phyloP scores from a whole-genome alignment of 2,113 vertebrate species.

The Pedetes capensis region DNA sequence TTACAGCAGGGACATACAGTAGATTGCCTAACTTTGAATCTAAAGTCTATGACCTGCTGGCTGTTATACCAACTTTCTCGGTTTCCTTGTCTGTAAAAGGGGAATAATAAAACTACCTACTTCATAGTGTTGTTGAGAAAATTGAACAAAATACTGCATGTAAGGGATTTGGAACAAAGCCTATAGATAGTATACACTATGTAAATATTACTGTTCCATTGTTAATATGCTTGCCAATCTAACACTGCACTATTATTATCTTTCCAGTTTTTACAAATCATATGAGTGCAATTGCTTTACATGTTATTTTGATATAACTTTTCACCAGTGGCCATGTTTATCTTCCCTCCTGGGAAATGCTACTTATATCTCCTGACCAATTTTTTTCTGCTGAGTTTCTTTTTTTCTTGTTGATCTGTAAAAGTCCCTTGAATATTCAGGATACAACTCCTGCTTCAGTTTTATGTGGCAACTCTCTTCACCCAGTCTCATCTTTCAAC shows the following conservation, averaged over 20 bases:
- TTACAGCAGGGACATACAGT: too few relatives aligned
- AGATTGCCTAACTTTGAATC: too few relatives aligned
- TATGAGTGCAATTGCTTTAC: not conserved
- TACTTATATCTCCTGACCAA: not conserved
- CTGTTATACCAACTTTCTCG: too few relatives aligned
- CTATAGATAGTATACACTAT: too few relatives aligned
- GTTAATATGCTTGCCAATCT: not conserved
- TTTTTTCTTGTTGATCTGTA: too few relatives aligned
- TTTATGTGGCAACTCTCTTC: not conserved
- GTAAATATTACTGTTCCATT: not conserved
- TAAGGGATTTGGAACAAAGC: not conserved
- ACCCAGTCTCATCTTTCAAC: not conserved
- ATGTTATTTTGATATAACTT: not conserved
- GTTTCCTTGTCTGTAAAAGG: too few relatives aligned
- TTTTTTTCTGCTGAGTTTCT: not conserved
- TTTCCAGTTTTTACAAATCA: not conserved
- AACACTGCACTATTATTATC: not conserved
- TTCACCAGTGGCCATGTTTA: not conserved
- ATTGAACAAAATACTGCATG: too few relatives aligned
- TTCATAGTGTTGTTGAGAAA: too few relatives aligned
- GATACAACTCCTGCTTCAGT: not conserved
- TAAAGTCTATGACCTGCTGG: too few relatives aligned
- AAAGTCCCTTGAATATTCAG: not conserved
- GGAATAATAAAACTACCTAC: too few relatives aligned
- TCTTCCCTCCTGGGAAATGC: not conserved